phyloP scores from a whole-genome alignment of 2,797 vertebrate genomes.

The Acrossocheilus wenchowensis region DNA sequence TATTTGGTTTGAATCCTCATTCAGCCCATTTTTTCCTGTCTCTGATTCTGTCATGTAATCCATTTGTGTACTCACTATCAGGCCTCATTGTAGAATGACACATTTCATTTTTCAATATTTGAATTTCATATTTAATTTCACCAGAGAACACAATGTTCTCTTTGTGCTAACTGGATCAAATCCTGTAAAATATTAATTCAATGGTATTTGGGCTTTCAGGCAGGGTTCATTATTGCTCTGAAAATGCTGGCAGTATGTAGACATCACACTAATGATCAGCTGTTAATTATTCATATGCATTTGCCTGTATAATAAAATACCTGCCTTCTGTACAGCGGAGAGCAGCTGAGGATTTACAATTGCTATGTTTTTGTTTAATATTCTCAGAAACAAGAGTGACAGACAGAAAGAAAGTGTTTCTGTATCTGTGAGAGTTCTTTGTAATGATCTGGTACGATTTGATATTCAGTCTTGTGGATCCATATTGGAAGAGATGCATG shows the following conservation, averaged over 20 bases:
- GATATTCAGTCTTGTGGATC: background rate
- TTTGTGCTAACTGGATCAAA: background rate
- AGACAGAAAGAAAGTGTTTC: slow-evolving; percentile 9
- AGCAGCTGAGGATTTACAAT: background rate
- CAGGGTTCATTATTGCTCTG: background rate
- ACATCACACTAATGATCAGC: background rate
- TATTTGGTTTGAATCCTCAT: background rate
- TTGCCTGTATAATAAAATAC: background rate
- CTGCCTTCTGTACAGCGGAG: background rate
- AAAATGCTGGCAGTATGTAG: background rate
- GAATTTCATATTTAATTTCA: background rate
- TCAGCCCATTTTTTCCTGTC: background rate
- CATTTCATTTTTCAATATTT: background rate
- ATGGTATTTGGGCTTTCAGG: background rate
- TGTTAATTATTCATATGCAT: slow-evolving; percentile 5
- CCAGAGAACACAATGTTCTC: background rate
- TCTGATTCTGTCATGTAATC: background rate
- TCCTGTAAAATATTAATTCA: slow-evolving; percentile 6
- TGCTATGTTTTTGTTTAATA: background rate
- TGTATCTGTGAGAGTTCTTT: background rate
- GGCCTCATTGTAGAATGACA: background rate
- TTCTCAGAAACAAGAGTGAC: background rate
- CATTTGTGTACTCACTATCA: background rate
- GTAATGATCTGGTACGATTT: slow-evolving; percentile 15
- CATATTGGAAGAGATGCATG: background rate